Evolutionary conservation across 2,113 vertebrate species (phyloP).

Genomic region (Eptesicus fuscus): DNA sequence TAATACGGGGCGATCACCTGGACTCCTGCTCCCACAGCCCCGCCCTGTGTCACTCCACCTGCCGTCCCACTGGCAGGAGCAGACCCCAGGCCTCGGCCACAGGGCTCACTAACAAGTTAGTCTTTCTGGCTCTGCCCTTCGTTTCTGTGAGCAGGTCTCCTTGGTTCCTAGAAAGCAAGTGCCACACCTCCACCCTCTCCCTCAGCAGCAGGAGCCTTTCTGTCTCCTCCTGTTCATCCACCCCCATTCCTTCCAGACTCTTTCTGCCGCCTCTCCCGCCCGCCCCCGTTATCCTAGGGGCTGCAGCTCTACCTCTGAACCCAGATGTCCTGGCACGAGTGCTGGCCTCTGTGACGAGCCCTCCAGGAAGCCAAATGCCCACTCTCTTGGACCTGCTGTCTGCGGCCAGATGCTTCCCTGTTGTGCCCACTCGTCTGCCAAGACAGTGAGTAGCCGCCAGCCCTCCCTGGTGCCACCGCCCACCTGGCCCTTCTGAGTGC

Average conservation of each 20-base stretch:
- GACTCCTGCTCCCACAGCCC: neutral
- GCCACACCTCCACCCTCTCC: too few relatives aligned
- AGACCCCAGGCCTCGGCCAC: neutral
- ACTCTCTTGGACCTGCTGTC: neutral
- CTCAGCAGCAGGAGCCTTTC: neutral
- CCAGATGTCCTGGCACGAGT: neutral
- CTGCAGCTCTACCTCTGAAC: neutral
- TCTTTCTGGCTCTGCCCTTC: neutral
- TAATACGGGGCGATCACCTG: rapidly evolving
- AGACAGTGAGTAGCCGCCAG: neutral
- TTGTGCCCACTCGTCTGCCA: neutral
- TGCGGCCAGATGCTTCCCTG: neutral
- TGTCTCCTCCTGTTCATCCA: neutral
- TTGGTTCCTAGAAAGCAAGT: neutral
- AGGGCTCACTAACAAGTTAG: neutral
- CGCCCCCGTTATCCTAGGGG: neutral
- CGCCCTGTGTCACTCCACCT: neutral
- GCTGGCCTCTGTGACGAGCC: neutral
- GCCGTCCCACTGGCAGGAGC: neutral
- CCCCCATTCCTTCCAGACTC: neutral
- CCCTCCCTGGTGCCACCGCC: neutral
- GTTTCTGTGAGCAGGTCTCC: neutral
- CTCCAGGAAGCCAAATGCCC: neutral
- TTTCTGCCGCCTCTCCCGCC: neutral
- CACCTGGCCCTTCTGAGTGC: rapidly evolving